phyloP scores from a whole-genome alignment of 2,113 vertebrate species.

The Lates calcarifer region DNA sequence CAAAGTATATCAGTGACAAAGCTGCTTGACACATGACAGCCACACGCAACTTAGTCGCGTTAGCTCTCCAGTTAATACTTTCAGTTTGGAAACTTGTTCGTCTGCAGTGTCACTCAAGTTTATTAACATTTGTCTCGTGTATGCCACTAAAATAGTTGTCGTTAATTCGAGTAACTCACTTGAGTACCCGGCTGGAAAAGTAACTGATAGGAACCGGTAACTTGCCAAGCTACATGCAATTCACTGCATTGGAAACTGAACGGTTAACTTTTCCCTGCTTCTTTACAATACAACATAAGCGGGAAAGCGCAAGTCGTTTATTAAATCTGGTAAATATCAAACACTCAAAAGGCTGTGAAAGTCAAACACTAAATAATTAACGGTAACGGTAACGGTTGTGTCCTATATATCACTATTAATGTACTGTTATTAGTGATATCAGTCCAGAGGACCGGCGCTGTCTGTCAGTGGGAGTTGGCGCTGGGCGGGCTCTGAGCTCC shows the following conservation, averaged over 20 bases:
- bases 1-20: constrained; percentile 31
- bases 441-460: too few relatives aligned
- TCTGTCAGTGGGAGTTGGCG: not conserved
- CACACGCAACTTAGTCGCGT: not conserved
- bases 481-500: too few relatives aligned
- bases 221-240: too few relatives aligned
- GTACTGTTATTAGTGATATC: not conserved
- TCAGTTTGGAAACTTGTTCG: not conserved
- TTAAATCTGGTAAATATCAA: too few relatives aligned
- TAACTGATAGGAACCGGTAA: too few relatives aligned
- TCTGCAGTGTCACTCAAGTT: not conserved
- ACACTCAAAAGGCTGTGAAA: too few relatives aligned
- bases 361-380: too few relatives aligned
- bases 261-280: not conserved
- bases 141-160: not conserved
- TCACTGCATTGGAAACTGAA: too few relatives aligned
- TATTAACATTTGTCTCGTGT: not conserved
- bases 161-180: not conserved
- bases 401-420: not conserved
- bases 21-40: constrained; percentile 57
- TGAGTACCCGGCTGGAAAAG: too few relatives aligned
- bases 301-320: too few relatives aligned
- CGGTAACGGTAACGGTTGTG: too few relatives aligned
- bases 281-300: too few relatives aligned
- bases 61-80: not conserved